Conservation (phyloP, 2,113 vertebrate genomes). For the Origma solitaria region DNA sequence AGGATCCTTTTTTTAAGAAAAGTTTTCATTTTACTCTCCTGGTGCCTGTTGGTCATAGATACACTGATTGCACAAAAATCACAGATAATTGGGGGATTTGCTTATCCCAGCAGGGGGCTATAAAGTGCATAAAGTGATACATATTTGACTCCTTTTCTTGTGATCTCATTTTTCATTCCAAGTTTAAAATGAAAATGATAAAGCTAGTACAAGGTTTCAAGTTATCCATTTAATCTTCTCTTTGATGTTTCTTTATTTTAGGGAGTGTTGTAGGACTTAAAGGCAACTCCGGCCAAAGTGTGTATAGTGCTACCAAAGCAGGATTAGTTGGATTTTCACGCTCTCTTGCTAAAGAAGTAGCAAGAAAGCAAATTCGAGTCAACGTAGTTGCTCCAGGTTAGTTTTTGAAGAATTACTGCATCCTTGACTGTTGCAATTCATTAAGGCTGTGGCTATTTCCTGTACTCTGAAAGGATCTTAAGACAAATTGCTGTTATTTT, state of each 20-base stretch:
- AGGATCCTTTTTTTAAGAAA: background rate
- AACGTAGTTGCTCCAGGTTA: constrained; percentile 92
- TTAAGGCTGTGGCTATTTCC: background rate
- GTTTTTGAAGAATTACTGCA: background rate
- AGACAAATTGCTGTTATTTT: background rate
- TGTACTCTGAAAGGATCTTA: background rate
- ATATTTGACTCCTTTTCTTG: background rate
- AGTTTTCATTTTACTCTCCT: background rate
- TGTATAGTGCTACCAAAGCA: constrained; percentile 89
- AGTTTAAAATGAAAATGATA: background rate
- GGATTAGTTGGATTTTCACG: constrained; percentile 90
- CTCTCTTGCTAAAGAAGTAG: constrained; percentile 92
- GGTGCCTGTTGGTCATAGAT: background rate
- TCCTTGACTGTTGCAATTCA: background rate
- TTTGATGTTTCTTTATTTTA: constrained; percentile 50
- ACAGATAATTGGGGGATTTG: background rate
- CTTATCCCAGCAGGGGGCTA: background rate
- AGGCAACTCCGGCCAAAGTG: constrained; percentile 86
- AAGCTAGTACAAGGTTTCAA: background rate
- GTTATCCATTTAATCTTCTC: background rate
- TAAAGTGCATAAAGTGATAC: background rate
- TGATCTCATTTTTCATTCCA: background rate
- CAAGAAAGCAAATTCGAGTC: constrained; percentile 82
- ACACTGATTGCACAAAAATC: background rate
- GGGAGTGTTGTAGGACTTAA: constrained; percentile 87